phyloP scores from a whole-genome alignment of 2,888 invertebrate genomes.

The Andricus quercusramuli region DNA sequence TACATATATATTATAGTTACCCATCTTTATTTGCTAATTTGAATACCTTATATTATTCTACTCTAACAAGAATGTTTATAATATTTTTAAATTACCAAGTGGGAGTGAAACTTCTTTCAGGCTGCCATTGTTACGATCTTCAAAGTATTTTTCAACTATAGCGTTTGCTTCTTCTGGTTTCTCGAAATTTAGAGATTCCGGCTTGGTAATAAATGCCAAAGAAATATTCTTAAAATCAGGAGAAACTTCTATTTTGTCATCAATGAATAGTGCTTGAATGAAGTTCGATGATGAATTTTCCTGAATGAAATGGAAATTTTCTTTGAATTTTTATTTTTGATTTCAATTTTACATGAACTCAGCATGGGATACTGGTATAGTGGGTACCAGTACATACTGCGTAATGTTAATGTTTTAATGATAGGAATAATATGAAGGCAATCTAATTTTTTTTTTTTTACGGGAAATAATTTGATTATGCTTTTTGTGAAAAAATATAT shows the following conservation, averaged over 20 bases:
- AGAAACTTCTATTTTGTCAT: slow-evolving; percentile 4
- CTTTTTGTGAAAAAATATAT: no score
- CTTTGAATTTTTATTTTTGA: not conserved
- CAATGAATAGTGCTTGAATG: slow-evolving; percentile 26
- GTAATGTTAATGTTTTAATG: no score
- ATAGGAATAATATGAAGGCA: no score
- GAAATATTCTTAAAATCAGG: slow-evolving; percentile 15
- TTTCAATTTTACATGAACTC: no score
- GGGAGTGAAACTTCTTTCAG: not conserved
- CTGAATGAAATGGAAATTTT: not conserved
- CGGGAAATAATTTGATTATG: no score
- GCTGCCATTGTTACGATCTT: not conserved
- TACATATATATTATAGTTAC: no score
- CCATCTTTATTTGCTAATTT: no score
- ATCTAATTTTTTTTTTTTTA: no score
- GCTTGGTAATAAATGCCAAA: slow-evolving; percentile 2
- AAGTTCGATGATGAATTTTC: slow-evolving; percentile 15
- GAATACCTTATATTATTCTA: no score
- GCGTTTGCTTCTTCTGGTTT: slow-evolving; percentile 10
- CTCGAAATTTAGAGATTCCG: slow-evolving; percentile 6
- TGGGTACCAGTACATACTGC: no score
- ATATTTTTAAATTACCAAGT: not conserved
- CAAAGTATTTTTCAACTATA: slow-evolving; percentile 24
- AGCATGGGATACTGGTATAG: no score
- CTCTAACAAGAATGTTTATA: not conserved